Evolutionary conservation across 1,140 invertebrate species (phyloP).

Genomic region (Drosophila tristis): DNA sequence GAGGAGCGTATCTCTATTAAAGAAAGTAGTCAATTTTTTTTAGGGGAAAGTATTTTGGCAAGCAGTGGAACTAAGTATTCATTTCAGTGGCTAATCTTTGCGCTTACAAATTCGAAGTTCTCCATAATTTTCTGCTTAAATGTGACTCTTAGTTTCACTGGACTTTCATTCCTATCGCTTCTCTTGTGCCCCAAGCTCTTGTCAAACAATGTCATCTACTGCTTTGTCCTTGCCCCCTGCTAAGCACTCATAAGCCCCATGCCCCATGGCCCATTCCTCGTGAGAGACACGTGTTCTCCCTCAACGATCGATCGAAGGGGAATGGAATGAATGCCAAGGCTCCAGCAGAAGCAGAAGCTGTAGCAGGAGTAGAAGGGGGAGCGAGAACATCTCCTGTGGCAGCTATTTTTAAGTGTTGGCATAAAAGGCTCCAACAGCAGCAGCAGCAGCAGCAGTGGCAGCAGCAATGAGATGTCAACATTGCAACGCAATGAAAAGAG

Average conservation of each 20-base stretch:
- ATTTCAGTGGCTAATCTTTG: no score
- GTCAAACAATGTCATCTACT: slow-evolving; percentile 8
- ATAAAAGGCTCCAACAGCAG: slow-evolving; percentile 58
- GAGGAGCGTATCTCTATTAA: neutral
- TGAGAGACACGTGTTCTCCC: slow-evolving; percentile 73
- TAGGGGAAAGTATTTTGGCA: neutral
- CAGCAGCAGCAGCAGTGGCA: slow-evolving; percentile 6
- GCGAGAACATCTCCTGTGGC: slow-evolving; percentile 55
- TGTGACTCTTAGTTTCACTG: no score
- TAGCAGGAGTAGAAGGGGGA: slow-evolving; percentile 1
- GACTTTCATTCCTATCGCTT: no score
- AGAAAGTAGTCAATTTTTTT: slow-evolving; percentile 2
- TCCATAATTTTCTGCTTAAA: no score
- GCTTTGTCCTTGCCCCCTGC: slow-evolving; percentile 2
- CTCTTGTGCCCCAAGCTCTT: neutral
- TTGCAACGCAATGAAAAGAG: slow-evolving; percentile 43
- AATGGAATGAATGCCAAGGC: slow-evolving; percentile 18
- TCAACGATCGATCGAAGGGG: slow-evolving; percentile 46
- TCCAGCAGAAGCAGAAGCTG: slow-evolving; percentile 2
- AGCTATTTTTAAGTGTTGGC: slow-evolving; percentile 76
- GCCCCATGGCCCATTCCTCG: slow-evolving; percentile 3
- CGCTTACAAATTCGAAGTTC: no score
- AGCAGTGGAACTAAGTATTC: no score
- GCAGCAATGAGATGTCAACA: slow-evolving; percentile 78
- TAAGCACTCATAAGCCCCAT: neutral